Conservation (phyloP, 2,797 vertebrate species). For the Nothura maculosa region DNA sequence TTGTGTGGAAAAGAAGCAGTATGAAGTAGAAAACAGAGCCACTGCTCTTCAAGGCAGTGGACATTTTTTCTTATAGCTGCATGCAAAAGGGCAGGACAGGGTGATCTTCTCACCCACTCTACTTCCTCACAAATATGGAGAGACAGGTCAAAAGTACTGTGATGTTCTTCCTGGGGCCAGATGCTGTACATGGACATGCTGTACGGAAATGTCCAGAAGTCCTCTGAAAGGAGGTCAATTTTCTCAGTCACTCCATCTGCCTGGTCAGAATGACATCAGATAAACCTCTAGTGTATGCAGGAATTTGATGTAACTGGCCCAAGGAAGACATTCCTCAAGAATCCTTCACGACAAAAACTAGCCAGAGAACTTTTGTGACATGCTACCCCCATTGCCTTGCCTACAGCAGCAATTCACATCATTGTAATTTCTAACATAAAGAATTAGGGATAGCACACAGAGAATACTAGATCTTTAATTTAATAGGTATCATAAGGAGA, state of each 20-base stretch:
- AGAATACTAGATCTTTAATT: neutral
- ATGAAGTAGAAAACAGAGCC: neutral
- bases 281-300: fast-evolving
- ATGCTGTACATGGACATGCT: neutral
- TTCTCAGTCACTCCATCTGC: neutral
- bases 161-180: fast-evolving
- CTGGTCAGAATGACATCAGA: neutral
- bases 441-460: neutral
- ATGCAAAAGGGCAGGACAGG: fast-evolving
- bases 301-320: neutral
- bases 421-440: neutral
- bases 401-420: neutral
- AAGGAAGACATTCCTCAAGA: neutral
- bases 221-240: neutral
- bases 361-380: neutral
- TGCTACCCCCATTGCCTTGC: neutral
- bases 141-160: neutral
- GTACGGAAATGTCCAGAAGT: neutral
- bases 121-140: neutral
- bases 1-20: neutral
- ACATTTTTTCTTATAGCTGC: neutral
- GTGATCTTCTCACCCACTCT: neutral
- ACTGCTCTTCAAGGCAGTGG: fast-evolving
- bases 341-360: neutral
- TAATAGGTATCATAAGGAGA: neutral